Base-by-base conservation (phyloP, 1,140 invertebrate genomes). In the Caligus rogercresseyi region DNA sequence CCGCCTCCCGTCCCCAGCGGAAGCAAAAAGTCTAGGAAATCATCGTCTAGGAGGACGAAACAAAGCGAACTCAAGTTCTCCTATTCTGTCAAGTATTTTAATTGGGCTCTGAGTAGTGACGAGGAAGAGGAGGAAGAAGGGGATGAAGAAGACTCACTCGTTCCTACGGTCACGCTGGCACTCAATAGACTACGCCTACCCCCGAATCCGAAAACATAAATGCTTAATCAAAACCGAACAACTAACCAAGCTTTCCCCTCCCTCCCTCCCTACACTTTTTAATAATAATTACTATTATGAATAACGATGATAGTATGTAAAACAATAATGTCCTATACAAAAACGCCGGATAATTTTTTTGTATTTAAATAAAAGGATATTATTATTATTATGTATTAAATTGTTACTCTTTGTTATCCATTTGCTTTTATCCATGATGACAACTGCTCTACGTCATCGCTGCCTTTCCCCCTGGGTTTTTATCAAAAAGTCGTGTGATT, bases 1-100 rank as follows among this genome's bases (percentile, higher is more conserved):
- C 7, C n/a, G n/a, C 31, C 31, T 43, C 31, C 31, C 31, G 31
- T n/a, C 31, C 31, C 31, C n/a, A 7, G n/a, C n/a, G 7, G n/a
- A n/a, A 43, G 31, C n/a, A 7, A 11, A 11, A 11, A 7, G 7
- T 11, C 7, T 11, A 43, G n/a, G 31, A 43, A 43, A 43, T 11
- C 7, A 11, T 7, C 31, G n/a, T n/a, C 7, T 7, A n/a, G 31
- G 31, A 43, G n/a, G n/a, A 11, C 31, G 7, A 7, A 43, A 11
- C 31, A 43, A 43, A 43, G n/a, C 7, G 31, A 43, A 43, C 31
- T 43, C 7, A 21, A 31, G 26, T 25, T 43, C 26, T 26, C 23
- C 13, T 60, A 60, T 21, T 60, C 57, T 2, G 57, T 60, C 26
- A 25, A 31, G 14, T 60, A 60, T 60, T 60, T 60, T 25, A 60